Conservation (phyloP, 2,888 invertebrate genomes). For the Deroplatys truncata region DNA sequence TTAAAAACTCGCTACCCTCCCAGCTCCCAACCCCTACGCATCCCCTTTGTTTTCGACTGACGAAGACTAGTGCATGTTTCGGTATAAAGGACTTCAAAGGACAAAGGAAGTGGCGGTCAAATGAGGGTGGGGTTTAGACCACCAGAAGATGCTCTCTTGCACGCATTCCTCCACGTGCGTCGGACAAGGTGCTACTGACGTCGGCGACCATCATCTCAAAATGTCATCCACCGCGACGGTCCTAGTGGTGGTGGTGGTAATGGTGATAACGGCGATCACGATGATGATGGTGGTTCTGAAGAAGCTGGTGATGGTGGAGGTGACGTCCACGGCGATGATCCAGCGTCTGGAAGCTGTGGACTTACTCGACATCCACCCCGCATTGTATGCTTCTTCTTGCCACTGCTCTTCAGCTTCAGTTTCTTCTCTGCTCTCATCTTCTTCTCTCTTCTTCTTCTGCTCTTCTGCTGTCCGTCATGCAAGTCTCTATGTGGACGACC, state of each 20-base stretch:
- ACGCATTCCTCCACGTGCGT: not conserved
- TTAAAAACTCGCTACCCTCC: not conserved
- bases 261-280: not conserved
- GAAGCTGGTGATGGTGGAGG: not conserved
- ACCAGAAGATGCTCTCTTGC: not conserved
- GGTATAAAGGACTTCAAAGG: not conserved
- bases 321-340: not conserved
- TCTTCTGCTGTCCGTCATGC: slow-evolving; percentile 41
- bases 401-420: not conserved
- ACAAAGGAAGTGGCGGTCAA: not conserved
- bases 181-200: not conserved
- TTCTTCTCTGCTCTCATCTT: not conserved
- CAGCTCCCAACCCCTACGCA: not conserved
- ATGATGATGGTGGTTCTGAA: not conserved
- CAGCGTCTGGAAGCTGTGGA: not conserved
- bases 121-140: not conserved
- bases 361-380: not conserved
- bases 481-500: slow-evolving; percentile 48
- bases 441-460: not conserved
- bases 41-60: not conserved
- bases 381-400: not conserved
- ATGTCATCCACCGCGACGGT: not conserved
- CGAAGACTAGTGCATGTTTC: not conserved
- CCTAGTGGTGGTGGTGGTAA: not conserved
- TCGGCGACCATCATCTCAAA: not conserved